Conservation (phyloP, 1,140 invertebrate genomes). For the Ylistrum balloti region DNA sequence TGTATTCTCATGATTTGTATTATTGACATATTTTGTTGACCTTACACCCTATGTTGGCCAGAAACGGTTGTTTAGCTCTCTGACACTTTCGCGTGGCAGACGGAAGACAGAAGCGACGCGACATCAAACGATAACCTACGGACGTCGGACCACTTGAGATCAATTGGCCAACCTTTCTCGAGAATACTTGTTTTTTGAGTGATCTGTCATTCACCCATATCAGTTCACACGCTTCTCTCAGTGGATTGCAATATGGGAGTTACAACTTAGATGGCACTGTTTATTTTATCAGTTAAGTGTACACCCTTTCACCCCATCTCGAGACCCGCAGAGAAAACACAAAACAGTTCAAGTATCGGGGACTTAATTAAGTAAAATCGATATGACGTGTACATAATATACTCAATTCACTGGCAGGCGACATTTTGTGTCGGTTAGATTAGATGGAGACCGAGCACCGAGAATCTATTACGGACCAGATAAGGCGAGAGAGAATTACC, state of each 20-base stretch:
- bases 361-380: constrained; percentile 18
- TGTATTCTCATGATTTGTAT: too few species aligned
- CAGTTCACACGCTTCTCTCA: neutral
- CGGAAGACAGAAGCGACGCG: too few species aligned
- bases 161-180: neutral
- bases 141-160: neutral
- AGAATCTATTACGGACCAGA: neutral
- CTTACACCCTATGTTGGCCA: neutral
- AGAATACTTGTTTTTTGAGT: neutral
- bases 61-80: neutral
- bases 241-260: neutral
- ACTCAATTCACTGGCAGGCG: neutral
- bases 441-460: neutral
- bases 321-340: neutral
- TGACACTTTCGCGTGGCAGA: neutral
- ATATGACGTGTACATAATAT: neutral
- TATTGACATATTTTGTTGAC: neutral
- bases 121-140: neutral
- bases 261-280: neutral
- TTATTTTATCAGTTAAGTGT: constrained; percentile 5
- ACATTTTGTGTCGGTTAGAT: neutral
- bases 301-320: neutral
- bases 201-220: neutral
- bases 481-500: neutral
- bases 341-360: neutral